These are phyloP conservation scores for Hydraecia micacea DNA, from an alignment of 2,888 invertebrate species.

Conservation along the genomic window DNA sequence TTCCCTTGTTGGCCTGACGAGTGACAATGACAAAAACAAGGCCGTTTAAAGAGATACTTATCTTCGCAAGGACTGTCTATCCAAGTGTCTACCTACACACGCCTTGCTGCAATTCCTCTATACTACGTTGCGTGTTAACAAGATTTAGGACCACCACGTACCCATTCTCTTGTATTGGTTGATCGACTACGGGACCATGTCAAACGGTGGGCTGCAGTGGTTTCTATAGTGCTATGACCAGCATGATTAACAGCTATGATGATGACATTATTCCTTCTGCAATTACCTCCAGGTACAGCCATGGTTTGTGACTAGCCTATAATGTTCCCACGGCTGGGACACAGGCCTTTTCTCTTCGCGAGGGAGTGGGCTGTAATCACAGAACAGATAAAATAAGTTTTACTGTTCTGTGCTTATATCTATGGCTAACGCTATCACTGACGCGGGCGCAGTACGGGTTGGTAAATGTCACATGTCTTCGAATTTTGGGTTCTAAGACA, in stretches of 20 bases:
- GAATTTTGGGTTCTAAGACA: neutral
- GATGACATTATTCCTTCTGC: neutral
- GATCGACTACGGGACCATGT: no score
- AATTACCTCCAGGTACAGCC: neutral
- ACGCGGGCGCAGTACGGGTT: neutral
- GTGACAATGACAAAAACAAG: neutral
- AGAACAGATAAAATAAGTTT: no score
- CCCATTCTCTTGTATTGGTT: neutral
- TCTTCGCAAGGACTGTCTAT: neutral
- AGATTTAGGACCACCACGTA: neutral
- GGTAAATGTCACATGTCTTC: neutral
- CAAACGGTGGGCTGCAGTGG: no score
- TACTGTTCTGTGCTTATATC: no score
- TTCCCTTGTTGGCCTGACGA: neutral
- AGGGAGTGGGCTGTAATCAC: neutral
- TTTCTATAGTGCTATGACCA: neutral
- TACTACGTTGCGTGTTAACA: conserved; percentile 10
- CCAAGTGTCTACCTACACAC: neutral
- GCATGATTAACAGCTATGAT: neutral
- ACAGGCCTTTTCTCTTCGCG: neutral
- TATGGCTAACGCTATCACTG: neutral
- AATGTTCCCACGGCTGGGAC: neutral
- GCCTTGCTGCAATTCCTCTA: neutral
- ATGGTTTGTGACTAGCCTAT: neutral
- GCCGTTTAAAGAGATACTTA: neutral